Percentiles rank a stretch among this genome's conserved stretches.
phyloP scores from a whole-genome alignment of 2,888 invertebrate genomes.

The Axea sp. region DNA sequence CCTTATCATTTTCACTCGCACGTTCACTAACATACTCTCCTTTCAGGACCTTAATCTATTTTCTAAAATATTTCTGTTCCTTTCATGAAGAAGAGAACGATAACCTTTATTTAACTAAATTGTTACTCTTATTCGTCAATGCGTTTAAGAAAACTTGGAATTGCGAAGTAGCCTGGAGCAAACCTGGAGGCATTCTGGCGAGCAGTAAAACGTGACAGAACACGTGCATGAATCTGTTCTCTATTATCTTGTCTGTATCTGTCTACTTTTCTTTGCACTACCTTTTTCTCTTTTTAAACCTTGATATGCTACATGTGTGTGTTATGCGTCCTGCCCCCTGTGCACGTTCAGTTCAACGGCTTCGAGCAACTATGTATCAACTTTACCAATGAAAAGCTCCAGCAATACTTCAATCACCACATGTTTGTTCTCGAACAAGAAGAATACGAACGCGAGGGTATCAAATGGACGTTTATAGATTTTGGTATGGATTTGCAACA shows the following conservation, averaged over 20 bases:
- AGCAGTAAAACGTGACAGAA: conserved; percentile 42
- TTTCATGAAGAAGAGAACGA: conserved; percentile 32
- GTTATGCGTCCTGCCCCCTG: conserved; percentile 50
- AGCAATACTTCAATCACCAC: conserved; percentile 97
- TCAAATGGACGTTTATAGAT: conserved; percentile 95
- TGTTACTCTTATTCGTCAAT: conserved; percentile 28
- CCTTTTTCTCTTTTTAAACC: conserved; percentile 45
- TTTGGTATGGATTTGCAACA: conserved; percentile 96
- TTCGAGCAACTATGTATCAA: conserved; percentile 98
- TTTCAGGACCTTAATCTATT: conserved; percentile 41
- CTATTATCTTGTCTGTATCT: conserved; percentile 44
- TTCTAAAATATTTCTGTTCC: conserved; percentile 11
- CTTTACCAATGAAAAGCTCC: conserved; percentile 96
- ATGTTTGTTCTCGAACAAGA: conserved; percentile 98
- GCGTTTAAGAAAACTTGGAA: conserved; percentile 1
- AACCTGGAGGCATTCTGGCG: too few species aligned
- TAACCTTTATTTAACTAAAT: neutral
- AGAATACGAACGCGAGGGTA: conserved; percentile 95
- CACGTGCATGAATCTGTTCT: conserved; percentile 45
- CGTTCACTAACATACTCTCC: conserved; percentile 57
- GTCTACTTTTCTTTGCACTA: conserved; percentile 57
- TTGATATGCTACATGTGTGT: conserved; percentile 61
- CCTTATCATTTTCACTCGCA: conserved; percentile 40
- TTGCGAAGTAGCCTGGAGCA: conserved; percentile 7
- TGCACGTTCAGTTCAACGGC: conserved; percentile 88